Base-by-base conservation (phyloP, 2,888 invertebrate species). In the Andrena bucephala region DNA sequence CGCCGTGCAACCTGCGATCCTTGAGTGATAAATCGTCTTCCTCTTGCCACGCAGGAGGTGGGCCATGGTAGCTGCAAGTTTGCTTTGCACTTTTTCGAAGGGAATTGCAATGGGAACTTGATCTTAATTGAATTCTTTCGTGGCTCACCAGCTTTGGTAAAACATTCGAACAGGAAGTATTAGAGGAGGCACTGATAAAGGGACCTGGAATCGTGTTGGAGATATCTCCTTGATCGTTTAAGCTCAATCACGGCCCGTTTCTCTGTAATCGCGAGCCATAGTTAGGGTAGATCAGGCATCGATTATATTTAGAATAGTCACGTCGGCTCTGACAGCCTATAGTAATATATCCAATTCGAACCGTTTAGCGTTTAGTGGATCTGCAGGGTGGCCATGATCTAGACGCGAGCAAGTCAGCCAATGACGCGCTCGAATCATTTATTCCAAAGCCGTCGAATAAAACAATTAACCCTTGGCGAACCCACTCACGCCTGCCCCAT, bases 261-360 rank as follows among this genome's bases (percentile, higher is more conserved):
- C 74, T 82, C 60, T 75, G 70, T 66, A 74, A 20, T 7, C 77
- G 70, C 63, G 50, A 67, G 66, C 36, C 1, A 62, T 33, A 71
- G 83, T 85, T 85, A 62, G 75, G 87, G 63, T 84, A 87, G 87
- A 83, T 84, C 80, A 71, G 52, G 76, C 80, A 74, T 83, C 74
- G 66, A 84, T 76, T 83, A 77, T 80, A 80, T 83, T 84, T 84
- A 84, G 83, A 80, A 72, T 76, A 73, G 71, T 67, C 75, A 72
- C 63, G 73, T 78, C 54, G 66, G 31, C 54, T 71, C 50, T 50
- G 68, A 71, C 66, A 74, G 67, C 33, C 60, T 70, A 63, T 77
- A 63, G 82, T 77, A 82, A 83, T 83, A 77, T 65, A 59, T 83
- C 57, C 77, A 82, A 83, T 83, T 82, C 77, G 73, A 77, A 63